Conservation (phyloP, 2,888 invertebrate species). For the Athrips mouffetella region DNA sequence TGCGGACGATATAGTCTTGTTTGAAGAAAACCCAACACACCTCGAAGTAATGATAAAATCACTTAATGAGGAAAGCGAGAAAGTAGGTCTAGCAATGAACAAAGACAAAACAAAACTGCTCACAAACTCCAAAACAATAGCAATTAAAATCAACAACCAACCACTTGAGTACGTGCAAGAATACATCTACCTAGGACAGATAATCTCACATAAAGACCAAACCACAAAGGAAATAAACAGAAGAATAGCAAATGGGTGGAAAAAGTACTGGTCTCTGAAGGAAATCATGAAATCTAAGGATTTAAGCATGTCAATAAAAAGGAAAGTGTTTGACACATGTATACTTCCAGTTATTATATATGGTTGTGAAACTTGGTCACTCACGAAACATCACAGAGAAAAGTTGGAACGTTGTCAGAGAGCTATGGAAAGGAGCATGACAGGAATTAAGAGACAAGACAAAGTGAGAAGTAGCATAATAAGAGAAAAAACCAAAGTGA, state of each 20-base stretch:
- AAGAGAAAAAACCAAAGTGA: not conserved
- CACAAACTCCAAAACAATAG: slow-evolving; percentile 18
- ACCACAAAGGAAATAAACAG: slow-evolving; percentile 23
- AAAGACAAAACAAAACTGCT: slow-evolving; percentile 22
- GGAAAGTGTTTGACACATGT: slow-evolving; percentile 17
- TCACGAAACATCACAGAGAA: not conserved
- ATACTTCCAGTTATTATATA: slow-evolving; percentile 5
- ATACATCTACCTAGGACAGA: slow-evolving; percentile 25
- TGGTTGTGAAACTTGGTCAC: not conserved
- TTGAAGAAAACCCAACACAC: slow-evolving; percentile 23
- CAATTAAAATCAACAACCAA: slow-evolving; percentile 7
- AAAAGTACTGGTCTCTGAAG: slow-evolving; percentile 20
- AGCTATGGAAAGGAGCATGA: not conserved
- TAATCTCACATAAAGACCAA: slow-evolving; percentile 17
- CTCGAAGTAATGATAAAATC: slow-evolving; percentile 24
- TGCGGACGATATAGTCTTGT: slow-evolving; percentile 28
- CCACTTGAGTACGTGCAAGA: slow-evolving; percentile 22
- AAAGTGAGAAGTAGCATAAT: not conserved
- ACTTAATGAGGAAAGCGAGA: slow-evolving; percentile 25
- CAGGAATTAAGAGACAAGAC: not conserved
- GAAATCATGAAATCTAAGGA: slow-evolving; percentile 22
- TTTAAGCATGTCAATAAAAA: not conserved
- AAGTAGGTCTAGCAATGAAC: slow-evolving; percentile 22
- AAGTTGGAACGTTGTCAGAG: not conserved
- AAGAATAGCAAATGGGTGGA: slow-evolving; percentile 21